Evolutionary conservation across 2,888 invertebrate genomes (phyloP), one percentile per base, ranked within the genome.

Genomic region (Lacanobia wlatinum): DNA sequence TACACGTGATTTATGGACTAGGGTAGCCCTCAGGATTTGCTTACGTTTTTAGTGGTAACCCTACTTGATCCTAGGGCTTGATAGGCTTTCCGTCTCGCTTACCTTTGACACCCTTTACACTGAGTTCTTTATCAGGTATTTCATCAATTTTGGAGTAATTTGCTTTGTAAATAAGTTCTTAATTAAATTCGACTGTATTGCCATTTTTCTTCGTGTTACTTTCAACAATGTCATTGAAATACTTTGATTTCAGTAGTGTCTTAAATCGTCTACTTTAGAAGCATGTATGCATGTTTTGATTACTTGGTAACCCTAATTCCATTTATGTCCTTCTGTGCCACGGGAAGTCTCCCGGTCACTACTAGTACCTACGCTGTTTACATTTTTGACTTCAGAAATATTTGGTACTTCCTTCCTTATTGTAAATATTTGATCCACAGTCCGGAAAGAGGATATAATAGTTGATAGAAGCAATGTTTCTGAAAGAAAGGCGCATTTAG

Each of bases 1-100:
- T 58, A 72, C 85, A 78, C 80, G 87, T 85, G 87, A 85, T 73
- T 83, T 85, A 85, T 82, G 83, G 50, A 59, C 72, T 86, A 86
- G 87, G 87, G 85, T 83, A 78, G 71, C 76, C 80, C 83, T 80
- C 43, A 65, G 50, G 61, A 78, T 60, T 75, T 70, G 66, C 66
- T 73, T 43, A 70, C 23, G 52, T 43, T 60, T 58, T 71, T 65
- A 65, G 46, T 46, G 61, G 62, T 43, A 78, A 55, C 53, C 62
- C 60, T 70, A 68, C 9, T 46, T 76, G 69, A 68, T 68, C 82
- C 68, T 67, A 67, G 38, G 40, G 10, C 21, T 80, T 66, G 46
- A 28, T 61, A 50, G 21, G 21, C 4, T 28, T 43, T 55, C n/a
- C 34, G 50, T 72, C 43, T 78, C 34, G 34, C 14, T 46, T 50